Evolutionary conservation across 2,888 invertebrate species (phyloP).

Genomic region (Cerceris ruficornis): DNA sequence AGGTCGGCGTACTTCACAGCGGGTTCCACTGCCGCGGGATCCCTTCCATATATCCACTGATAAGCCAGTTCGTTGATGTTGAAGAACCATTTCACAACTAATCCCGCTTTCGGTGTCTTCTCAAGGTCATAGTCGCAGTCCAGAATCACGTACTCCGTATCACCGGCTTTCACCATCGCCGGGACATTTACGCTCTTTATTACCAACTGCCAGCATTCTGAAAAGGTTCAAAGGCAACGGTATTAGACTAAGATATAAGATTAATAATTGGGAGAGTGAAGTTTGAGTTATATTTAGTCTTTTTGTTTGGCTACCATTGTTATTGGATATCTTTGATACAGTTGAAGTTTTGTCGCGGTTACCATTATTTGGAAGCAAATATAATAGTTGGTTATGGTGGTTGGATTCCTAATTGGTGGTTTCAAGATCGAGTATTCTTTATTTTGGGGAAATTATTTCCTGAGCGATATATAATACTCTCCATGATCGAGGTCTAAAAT

Average conservation of each 20-base stretch:
- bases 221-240: conserved; percentile 17
- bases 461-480: background rate
- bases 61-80: conserved; percentile 81
- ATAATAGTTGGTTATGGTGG: too few relatives aligned
- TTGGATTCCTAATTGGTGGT: too few relatives aligned
- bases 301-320: too few relatives aligned
- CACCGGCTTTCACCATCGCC: conserved; percentile 70
- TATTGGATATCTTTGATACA: too few relatives aligned
- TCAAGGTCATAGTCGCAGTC: conserved; percentile 82
- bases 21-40: conserved; percentile 77
- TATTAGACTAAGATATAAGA: background rate
- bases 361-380: too few relatives aligned
- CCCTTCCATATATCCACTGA: conserved; percentile 81
- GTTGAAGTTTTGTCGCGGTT: too few relatives aligned
- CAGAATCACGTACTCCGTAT: conserved; percentile 79
- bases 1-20: conserved; percentile 81
- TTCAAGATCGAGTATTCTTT: too few relatives aligned
- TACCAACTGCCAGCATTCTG: conserved; percentile 73
- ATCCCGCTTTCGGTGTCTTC: conserved; percentile 77
- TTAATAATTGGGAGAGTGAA: too few relatives aligned
- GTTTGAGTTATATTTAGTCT: too few relatives aligned
- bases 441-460: too few relatives aligned
- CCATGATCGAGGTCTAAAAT: background rate
- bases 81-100: conserved; percentile 83
- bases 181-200: conserved; percentile 77